Evolutionary conservation across 2,113 vertebrate genomes (phyloP).

Genomic region (Fukomys damarensis): DNA sequence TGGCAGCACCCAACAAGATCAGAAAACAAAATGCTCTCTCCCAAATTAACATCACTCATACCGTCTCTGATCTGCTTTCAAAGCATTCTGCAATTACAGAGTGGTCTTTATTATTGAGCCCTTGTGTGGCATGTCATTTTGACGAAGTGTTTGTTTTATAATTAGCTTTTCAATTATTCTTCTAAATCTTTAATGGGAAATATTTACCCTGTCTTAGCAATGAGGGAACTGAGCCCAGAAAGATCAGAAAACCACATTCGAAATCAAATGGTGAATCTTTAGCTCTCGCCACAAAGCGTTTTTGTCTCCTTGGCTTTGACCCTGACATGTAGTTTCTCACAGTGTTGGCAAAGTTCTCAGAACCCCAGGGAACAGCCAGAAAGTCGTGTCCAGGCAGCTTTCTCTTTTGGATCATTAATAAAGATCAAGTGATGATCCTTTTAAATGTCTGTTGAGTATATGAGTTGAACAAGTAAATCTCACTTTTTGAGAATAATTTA

Average conservation of each 20-base stretch:
- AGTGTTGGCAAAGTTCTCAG: neutral
- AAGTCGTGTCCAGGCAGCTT: neutral
- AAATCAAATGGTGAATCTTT: neutral
- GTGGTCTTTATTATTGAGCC: conserved; percentile 1
- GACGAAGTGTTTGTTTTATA: conserved; percentile 62
- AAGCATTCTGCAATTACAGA: neutral
- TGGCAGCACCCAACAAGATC: neutral
- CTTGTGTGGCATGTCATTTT: neutral
- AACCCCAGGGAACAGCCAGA: neutral
- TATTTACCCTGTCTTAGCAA: neutral
- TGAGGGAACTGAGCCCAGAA: conserved; percentile 13
- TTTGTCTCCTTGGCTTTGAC: conserved; percentile 35
- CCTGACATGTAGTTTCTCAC: neutral
- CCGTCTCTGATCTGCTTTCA: conserved; percentile 31
- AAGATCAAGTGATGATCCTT: neutral
- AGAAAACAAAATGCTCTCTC: neutral
- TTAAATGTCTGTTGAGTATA: neutral
- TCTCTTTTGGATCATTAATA: neutral
- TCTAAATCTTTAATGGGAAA: conserved; percentile 40
- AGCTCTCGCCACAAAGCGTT: neutral
- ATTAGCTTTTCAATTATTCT: conserved; percentile 52
- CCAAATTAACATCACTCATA: neutral
- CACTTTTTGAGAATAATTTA: neutral
- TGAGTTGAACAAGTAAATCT: neutral
- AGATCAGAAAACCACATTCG: conserved; percentile 35